These are phyloP conservation scores for Phallusia fumigata DNA, from an alignment of 23 tunicate species.

Conservation along the genomic window DNA sequence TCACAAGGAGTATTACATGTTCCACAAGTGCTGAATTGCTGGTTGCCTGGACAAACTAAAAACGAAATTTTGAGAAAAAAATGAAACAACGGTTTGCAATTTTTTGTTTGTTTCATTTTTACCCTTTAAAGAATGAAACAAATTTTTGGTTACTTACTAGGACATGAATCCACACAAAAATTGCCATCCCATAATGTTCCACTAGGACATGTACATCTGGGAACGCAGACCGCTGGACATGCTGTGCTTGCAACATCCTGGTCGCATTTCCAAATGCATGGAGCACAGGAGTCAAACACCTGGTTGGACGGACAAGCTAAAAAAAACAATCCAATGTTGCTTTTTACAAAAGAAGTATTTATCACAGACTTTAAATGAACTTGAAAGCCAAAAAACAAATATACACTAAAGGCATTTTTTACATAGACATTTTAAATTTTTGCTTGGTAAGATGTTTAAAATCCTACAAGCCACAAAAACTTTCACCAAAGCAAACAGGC, in stretches of 20 bases:
- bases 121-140: neutral
- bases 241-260: neutral
- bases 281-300: neutral
- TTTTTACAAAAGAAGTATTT: too few relatives aligned
- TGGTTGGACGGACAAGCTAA: neutral
- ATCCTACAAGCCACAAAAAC: too few relatives aligned
- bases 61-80: too few relatives aligned
- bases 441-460: too few relatives aligned
- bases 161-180: slow-evolving; percentile 34
- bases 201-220: slow-evolving; percentile 30
- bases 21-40: slow-evolving; percentile 15
- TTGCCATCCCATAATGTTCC: slow-evolving; percentile 18
- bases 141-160: slow-evolving; percentile 1
- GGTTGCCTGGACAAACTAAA: slow-evolving; percentile 18
- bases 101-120: neutral
- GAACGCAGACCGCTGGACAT: slow-evolving; percentile 4
- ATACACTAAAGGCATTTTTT: too few relatives aligned
- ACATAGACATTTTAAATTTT: too few relatives aligned
- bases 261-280: slow-evolving; percentile 5
- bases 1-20: slow-evolving; percentile 3
- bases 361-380: too few relatives aligned
- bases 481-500: too few relatives aligned
- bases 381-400: too few relatives aligned
- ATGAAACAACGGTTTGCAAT: too few relatives aligned
- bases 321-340: too few relatives aligned